These are phyloP conservation scores for Melanocharis versteri DNA, from an alignment of 2,113 vertebrate genomes.

Conservation along the genomic window DNA sequence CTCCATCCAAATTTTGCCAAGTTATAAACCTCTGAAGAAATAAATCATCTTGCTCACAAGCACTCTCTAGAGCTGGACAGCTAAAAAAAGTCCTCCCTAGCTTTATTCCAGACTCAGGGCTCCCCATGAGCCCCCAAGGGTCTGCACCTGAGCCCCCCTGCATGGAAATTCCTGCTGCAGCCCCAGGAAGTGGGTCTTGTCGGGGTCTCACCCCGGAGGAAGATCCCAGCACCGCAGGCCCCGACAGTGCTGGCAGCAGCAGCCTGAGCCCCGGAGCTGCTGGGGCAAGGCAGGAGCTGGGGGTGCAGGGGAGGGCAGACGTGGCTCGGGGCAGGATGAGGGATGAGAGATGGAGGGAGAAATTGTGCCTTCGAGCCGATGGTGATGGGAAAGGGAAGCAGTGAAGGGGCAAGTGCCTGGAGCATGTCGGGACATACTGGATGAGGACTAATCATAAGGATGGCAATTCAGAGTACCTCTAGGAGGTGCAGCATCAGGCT, in stretches of 20 bases:
- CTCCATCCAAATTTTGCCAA: background rate
- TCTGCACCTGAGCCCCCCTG: background rate
- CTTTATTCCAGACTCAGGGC: background rate
- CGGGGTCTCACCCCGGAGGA: background rate
- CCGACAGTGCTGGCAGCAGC: fast-evolving
- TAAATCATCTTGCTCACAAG: background rate
- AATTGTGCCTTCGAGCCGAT: background rate
- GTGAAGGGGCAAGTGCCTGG: background rate
- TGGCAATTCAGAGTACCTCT: background rate
- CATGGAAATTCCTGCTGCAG: fast-evolving
- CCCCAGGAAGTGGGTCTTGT: background rate
- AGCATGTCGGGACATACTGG: fast-evolving
- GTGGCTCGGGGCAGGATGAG: background rate
- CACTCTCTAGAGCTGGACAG: background rate
- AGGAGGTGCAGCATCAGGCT: background rate
- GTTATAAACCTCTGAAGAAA: background rate
- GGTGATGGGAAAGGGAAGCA: background rate
- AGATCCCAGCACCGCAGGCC: fast-evolving
- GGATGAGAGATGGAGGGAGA: background rate
- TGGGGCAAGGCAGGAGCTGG: background rate
- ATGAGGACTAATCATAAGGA: background rate
- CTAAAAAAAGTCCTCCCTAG: background rate
- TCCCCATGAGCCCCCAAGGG: fast-evolving
- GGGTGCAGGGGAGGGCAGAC: background rate
- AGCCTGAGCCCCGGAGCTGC: background rate